Conservation (phyloP, 2,113 vertebrate genomes). For the Anas platyrhynchos region DNA sequence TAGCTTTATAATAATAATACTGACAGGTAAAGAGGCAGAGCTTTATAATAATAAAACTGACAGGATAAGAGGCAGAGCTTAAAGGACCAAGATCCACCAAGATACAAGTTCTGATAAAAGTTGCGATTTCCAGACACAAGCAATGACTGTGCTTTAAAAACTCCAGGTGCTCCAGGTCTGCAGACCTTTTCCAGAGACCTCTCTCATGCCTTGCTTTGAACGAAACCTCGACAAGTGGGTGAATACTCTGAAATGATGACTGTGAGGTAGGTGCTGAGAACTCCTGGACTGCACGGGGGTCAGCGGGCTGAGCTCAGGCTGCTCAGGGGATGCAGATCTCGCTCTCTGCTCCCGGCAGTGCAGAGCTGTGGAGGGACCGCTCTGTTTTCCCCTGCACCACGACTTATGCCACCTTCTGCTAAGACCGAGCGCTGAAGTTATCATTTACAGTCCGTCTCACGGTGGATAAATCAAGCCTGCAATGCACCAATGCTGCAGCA, state of each 20-base stretch:
- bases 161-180: not conserved
- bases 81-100: not conserved
- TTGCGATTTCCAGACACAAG: not conserved
- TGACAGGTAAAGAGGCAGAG: not conserved
- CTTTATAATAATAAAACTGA: not conserved
- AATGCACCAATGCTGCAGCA: not conserved
- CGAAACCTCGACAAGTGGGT: not conserved
- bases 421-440: not conserved
- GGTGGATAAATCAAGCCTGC: not conserved
- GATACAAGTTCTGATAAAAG: not conserved
- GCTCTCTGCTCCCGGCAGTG: not conserved
- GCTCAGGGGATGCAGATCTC: not conserved
- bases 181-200: not conserved
- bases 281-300: rapidly evolving
- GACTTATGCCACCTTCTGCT: not conserved
- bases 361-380: not conserved
- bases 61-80: not conserved
- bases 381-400: not conserved
- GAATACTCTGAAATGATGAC: not conserved
- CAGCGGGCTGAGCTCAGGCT: rapidly evolving
- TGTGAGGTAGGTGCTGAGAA: not conserved
- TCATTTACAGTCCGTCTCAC: not conserved
- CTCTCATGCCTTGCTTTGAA: not conserved
- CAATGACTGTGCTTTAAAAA: not conserved
- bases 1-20: not conserved